phyloP scores from a whole-genome alignment of 1,140 invertebrate genomes.

The Drosophila pseudoananassae region DNA sequence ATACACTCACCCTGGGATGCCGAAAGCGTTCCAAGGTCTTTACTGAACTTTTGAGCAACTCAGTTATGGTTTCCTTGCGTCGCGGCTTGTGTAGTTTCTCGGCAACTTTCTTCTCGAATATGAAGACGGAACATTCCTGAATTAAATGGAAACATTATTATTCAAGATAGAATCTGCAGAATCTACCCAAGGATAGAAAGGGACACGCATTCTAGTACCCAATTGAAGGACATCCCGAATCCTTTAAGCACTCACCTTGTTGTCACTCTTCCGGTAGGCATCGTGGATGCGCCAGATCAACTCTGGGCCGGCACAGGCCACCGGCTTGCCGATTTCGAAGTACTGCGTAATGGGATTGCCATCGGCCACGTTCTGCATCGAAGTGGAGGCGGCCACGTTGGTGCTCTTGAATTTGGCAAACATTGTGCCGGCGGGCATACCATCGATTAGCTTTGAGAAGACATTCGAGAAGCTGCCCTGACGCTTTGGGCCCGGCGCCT shows the following conservation, averaged over 20 bases:
- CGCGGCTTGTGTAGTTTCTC: slow-evolving; percentile 98
- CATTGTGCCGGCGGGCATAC: slow-evolving; percentile 86
- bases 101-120: slow-evolving; percentile 96
- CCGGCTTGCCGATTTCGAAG: slow-evolving; percentile 95
- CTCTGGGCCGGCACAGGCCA: slow-evolving; percentile 95
- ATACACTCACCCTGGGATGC: slow-evolving; percentile 90
- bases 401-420: slow-evolving; percentile 91
- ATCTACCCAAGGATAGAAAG: too few species aligned
- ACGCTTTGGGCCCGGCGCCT: slow-evolving; percentile 61
- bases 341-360: slow-evolving; percentile 94
- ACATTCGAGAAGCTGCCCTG: slow-evolving; percentile 83
- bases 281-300: slow-evolving; percentile 97
- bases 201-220: neutral
- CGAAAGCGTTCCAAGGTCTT: slow-evolving; percentile 92
- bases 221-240: neutral
- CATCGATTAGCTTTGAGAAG: slow-evolving; percentile 84
- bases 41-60: slow-evolving; percentile 93
- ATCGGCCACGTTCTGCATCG: slow-evolving; percentile 87
- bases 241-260: slow-evolving; percentile 90
- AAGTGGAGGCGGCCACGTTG: slow-evolving; percentile 82
- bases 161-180: neutral
- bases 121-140: slow-evolving; percentile 97
- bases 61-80: slow-evolving; percentile 95
- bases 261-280: slow-evolving; percentile 93
- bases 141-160: slow-evolving; percentile 58